Percentiles rank a stretch among this genome's conserved stretches.
Evolutionary conservation across 2,113 vertebrate genomes (phyloP).

Genomic region (Casuarius casuarius): DNA sequence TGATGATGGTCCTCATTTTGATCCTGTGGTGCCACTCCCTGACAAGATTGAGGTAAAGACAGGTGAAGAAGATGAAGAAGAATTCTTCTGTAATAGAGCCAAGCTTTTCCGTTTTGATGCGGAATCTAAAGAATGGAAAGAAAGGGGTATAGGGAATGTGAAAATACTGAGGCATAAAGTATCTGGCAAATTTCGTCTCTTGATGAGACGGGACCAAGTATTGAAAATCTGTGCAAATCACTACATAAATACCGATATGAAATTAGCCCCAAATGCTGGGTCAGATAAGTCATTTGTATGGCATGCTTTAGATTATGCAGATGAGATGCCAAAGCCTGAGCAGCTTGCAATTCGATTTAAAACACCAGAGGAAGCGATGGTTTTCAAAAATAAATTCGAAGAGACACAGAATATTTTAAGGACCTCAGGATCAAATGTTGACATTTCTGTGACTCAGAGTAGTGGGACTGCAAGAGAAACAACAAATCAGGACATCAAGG

Average conservation of each 20-base stretch:
- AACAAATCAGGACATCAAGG: slow-evolving; percentile 44
- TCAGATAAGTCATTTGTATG: slow-evolving; percentile 98
- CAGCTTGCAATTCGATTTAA: slow-evolving; percentile 97
- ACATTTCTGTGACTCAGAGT: slow-evolving; percentile 2
- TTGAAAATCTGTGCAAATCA: slow-evolving; percentile 99
- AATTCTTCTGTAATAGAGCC: slow-evolving; percentile 94
- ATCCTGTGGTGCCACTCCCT: slow-evolving; percentile 96
- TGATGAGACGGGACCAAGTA: slow-evolving; percentile 98
- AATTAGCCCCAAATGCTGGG: slow-evolving; percentile 88
- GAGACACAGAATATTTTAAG: slow-evolving; percentile 85
- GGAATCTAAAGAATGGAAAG: slow-evolving; percentile 96
- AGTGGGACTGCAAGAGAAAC: slow-evolving; percentile 53
- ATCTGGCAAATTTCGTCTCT: slow-evolving; percentile 91
- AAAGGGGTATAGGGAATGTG: slow-evolving; percentile 92
- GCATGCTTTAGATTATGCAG: slow-evolving; percentile 96
- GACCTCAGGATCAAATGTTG: slow-evolving; percentile 46
- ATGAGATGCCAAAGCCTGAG: slow-evolving; percentile 91
- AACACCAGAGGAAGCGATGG: slow-evolving; percentile 91
- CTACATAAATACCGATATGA: slow-evolving; percentile 94
- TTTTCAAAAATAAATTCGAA: slow-evolving; percentile 94
- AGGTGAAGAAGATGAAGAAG: slow-evolving; percentile 97
- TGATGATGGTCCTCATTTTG: slow-evolving; percentile 98
- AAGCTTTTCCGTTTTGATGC: slow-evolving; percentile 94
- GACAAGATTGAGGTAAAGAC: slow-evolving; percentile 98
- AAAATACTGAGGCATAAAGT: slow-evolving; percentile 94